These are phyloP conservation scores for Perithous albicinctus DNA, from an alignment of 2,888 invertebrate genomes.

Conservation along the genomic window DNA sequence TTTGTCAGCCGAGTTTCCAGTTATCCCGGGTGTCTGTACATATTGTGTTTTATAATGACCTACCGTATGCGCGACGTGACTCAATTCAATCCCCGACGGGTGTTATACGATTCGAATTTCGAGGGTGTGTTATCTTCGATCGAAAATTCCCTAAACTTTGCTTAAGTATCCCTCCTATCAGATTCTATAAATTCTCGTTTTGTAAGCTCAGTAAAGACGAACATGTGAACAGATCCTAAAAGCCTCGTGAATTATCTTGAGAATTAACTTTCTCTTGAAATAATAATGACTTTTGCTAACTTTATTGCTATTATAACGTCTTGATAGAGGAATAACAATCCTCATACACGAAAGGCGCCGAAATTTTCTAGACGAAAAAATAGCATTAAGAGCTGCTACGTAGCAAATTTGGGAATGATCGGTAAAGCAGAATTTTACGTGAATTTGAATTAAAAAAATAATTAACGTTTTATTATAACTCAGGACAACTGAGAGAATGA, in stretches of 20 bases:
- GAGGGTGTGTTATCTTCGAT: neutral
- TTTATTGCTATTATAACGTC: too few relatives aligned
- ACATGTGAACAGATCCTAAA: neutral
- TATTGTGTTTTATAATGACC: conserved; percentile 25
- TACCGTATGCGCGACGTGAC: neutral
- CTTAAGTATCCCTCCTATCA: neutral
- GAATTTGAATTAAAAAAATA: too few relatives aligned
- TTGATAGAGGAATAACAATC: too few relatives aligned
- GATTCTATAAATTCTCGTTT: neutral
- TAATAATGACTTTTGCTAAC: neutral
- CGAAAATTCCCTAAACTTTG: neutral
- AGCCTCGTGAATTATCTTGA: neutral
- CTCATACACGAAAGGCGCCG: too few relatives aligned
- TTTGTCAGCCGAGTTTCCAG: conserved; percentile 26
- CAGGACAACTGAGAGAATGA: too few relatives aligned
- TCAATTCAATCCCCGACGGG: neutral
- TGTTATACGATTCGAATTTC: conserved; percentile 5
- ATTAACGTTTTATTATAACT: too few relatives aligned
- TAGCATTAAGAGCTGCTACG: too few relatives aligned
- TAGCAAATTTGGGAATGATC: too few relatives aligned
- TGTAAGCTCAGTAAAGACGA: neutral
- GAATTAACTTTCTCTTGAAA: neutral
- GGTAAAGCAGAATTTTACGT: too few relatives aligned
- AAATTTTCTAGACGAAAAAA: too few relatives aligned
- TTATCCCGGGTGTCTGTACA: conserved; percentile 16